These are phyloP conservation scores for Heliopora coerulea DNA, from an alignment of 92 coral and sea anemone genomes.

Conservation along the genomic window DNA sequence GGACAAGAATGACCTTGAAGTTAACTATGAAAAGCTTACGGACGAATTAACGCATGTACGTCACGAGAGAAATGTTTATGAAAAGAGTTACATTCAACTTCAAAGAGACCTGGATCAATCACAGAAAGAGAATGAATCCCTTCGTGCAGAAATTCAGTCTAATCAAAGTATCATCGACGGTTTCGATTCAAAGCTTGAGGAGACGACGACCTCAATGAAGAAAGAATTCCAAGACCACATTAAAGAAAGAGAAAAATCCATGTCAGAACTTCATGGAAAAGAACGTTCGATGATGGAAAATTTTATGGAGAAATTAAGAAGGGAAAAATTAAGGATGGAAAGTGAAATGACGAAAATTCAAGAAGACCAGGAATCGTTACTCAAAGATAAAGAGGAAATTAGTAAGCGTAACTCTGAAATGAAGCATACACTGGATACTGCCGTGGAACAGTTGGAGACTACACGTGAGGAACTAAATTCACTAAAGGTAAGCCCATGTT, in stretches of 20 bases:
- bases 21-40: background rate
- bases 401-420: constrained; percentile 38
- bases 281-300: constrained; percentile 51
- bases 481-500: constrained; percentile 29
- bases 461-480: constrained; percentile 29
- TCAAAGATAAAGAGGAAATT: constrained; percentile 47
- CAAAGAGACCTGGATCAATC: constrained; percentile 28
- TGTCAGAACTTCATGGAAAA: constrained; percentile 51
- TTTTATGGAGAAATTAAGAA: constrained; percentile 33
- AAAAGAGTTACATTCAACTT: constrained; percentile 30
- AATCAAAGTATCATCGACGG: constrained; percentile 16
- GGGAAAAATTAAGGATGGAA: constrained; percentile 24
- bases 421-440: constrained; percentile 23
- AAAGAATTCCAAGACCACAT: constrained; percentile 63
- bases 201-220: constrained; percentile 56
- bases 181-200: constrained; percentile 1
- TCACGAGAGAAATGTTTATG: constrained; percentile 40
- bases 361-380: constrained; percentile 38
- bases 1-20: background rate
- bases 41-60: constrained; percentile 31
- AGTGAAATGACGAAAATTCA: constrained; percentile 43
- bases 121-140: constrained; percentile 27
- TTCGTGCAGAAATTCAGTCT: constrained; percentile 9
- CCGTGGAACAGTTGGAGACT: constrained; percentile 41
- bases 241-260: constrained; percentile 52